phyloP scores from a whole-genome alignment of 1,140 invertebrate species.

The Drosophila tani region DNA sequence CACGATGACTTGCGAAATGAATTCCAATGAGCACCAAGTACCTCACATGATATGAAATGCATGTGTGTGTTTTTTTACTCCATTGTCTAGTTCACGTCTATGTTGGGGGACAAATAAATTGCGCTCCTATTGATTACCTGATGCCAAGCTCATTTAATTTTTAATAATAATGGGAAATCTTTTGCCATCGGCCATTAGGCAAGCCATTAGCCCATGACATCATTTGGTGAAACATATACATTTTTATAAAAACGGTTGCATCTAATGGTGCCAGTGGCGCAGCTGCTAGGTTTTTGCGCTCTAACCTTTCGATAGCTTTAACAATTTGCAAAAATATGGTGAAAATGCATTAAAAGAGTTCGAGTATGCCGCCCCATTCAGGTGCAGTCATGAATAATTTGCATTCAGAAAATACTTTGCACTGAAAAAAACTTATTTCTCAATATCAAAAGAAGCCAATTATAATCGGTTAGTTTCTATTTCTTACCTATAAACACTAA shows the following conservation, averaged over 20 bases:
- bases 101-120: not conserved
- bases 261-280: slow-evolving; percentile 35
- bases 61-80: not conserved
- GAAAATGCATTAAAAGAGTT: slow-evolving; percentile 19
- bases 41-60: slow-evolving; percentile 23
- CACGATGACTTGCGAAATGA: slow-evolving; percentile 34
- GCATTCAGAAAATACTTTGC: slow-evolving; percentile 5
- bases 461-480: too few relatives aligned
- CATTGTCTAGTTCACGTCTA: slow-evolving; percentile 30
- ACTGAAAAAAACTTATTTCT: slow-evolving; percentile 3
- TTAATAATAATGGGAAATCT: slow-evolving; percentile 43
- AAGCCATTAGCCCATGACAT: slow-evolving; percentile 47
- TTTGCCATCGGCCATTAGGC: slow-evolving; percentile 26
- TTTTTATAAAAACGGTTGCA: slow-evolving; percentile 27
- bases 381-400: slow-evolving; percentile 53
- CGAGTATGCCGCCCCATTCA: slow-evolving; percentile 30
- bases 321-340: slow-evolving; percentile 24
- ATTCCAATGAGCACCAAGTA: slow-evolving; percentile 32
- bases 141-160: slow-evolving; percentile 19
- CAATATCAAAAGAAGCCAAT: not conserved
- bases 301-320: slow-evolving; percentile 40
- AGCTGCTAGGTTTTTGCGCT: slow-evolving; percentile 29
- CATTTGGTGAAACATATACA: slow-evolving; percentile 33
- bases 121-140: slow-evolving; percentile 25
- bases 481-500: too few relatives aligned